Conservation (phyloP, 2,888 invertebrate genomes). For the Andrena bicolor region DNA sequence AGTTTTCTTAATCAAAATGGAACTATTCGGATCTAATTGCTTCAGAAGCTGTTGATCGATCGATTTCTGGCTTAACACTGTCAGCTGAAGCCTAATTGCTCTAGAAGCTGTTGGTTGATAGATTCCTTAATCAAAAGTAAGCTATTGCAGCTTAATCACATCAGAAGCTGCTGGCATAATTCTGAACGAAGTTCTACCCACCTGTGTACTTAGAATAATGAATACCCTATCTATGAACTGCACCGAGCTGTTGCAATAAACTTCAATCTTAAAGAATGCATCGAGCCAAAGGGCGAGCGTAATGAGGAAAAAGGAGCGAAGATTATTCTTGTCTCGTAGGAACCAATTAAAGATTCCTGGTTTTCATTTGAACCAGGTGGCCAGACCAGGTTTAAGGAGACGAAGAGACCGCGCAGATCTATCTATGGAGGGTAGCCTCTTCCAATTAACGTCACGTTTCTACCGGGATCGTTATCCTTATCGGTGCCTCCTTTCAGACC, state of each 20-base stretch:
- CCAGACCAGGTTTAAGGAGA: constrained; percentile 9
- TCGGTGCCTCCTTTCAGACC: constrained; percentile 29
- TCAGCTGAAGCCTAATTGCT: constrained; percentile 6
- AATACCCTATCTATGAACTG: no score
- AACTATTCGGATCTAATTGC: constrained; percentile 7
- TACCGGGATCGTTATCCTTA: constrained; percentile 63
- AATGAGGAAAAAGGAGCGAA: background rate
- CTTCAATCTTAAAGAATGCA: background rate
- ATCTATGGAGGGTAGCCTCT: constrained; percentile 15
- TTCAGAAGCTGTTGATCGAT: constrained; percentile 16
- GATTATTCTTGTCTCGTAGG: constrained; percentile 46
- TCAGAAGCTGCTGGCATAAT: background rate
- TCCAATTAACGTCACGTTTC: constrained; percentile 66
- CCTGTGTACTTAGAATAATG: no score
- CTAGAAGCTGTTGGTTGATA: constrained; percentile 22
- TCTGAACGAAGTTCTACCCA: background rate
- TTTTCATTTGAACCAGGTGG: constrained; percentile 19
- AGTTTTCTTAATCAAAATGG: constrained; percentile 10
- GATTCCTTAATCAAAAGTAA: background rate
- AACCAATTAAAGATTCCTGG: constrained; percentile 60
- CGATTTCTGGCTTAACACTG: background rate
- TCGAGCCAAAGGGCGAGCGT: background rate
- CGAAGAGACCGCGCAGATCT: constrained; percentile 8
- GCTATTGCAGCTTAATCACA: background rate
- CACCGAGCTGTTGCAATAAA: no score